Percentiles rank a stretch among this genome's conserved stretches.
Conservation (phyloP, 2,888 invertebrate species). For the Raillietiella orientalis region DNA sequence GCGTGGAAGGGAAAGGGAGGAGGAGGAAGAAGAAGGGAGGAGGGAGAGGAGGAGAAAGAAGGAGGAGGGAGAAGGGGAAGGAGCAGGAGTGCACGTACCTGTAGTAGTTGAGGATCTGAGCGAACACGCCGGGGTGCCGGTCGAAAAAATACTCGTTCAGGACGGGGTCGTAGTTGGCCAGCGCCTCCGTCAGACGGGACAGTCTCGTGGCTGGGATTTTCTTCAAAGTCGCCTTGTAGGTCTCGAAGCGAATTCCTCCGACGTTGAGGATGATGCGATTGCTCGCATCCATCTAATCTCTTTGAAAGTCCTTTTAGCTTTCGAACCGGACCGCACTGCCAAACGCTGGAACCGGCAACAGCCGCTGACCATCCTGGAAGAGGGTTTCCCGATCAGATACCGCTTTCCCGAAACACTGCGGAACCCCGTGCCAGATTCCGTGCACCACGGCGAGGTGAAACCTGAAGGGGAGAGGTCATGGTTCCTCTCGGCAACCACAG, state of each 20-base stretch:
- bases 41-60: too few relatives aligned
- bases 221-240: slow-evolving; percentile 46
- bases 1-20: not conserved
- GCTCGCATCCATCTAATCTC: too few relatives aligned
- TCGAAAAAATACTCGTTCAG: slow-evolving; percentile 67
- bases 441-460: too few relatives aligned
- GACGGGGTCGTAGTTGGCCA: slow-evolving; percentile 62
- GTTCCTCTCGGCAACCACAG: too few relatives aligned
- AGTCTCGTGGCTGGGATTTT: slow-evolving; percentile 62
- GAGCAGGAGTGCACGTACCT: slow-evolving; percentile 8
- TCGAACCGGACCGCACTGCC: too few relatives aligned
- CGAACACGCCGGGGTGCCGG: slow-evolving; percentile 61
- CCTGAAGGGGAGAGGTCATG: too few relatives aligned
- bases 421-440: too few relatives aligned
- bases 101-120: slow-evolving; percentile 61
- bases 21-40: slow-evolving; percentile 2
- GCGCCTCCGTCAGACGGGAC: slow-evolving; percentile 44
- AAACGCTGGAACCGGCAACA: too few relatives aligned
- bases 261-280: slow-evolving; percentile 77
- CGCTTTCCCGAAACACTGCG: too few relatives aligned
- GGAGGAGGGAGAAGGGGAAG: not conserved
- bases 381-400: too few relatives aligned
- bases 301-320: too few relatives aligned
- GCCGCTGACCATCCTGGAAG: too few relatives aligned
- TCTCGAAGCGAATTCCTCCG: slow-evolving; percentile 40